Conservation (phyloP, 2,113 vertebrate species). For the Manacus vitellinus region DNA sequence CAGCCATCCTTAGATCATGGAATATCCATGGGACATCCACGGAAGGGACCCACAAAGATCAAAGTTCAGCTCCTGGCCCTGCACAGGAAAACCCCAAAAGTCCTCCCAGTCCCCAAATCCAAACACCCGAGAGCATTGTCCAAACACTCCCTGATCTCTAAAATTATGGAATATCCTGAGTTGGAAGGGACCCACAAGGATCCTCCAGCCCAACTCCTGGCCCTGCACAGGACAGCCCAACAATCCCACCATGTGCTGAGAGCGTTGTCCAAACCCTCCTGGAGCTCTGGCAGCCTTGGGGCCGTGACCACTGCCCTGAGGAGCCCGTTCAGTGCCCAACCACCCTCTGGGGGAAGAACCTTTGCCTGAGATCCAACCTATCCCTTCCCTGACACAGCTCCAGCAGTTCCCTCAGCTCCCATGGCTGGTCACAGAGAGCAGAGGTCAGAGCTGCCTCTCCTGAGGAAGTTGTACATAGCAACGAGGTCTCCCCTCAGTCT, state of each 20-base stretch:
- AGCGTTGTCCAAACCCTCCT: background rate
- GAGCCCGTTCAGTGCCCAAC: background rate
- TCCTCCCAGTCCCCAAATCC: background rate
- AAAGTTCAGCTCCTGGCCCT: background rate
- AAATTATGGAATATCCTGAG: background rate
- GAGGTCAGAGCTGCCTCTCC: background rate
- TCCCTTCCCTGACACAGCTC: background rate
- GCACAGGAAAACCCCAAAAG: background rate
- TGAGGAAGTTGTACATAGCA: rapidly evolving
- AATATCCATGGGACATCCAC: background rate
- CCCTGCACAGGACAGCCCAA: background rate
- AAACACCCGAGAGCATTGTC: background rate
- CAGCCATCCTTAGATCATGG: rapidly evolving
- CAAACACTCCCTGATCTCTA: too few species aligned
- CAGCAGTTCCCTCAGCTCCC: background rate
- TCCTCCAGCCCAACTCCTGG: background rate
- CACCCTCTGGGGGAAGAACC: background rate
- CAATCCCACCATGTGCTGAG: background rate
- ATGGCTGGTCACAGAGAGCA: background rate
- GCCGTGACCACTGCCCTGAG: background rate
- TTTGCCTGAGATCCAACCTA: background rate
- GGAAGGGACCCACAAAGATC: background rate
- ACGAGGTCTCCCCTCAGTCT: background rate
- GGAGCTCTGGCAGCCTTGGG: background rate
- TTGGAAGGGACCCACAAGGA: background rate